Base-by-base conservation (phyloP, 2,113 vertebrate genomes). In the Ochotona princeps region DNA sequence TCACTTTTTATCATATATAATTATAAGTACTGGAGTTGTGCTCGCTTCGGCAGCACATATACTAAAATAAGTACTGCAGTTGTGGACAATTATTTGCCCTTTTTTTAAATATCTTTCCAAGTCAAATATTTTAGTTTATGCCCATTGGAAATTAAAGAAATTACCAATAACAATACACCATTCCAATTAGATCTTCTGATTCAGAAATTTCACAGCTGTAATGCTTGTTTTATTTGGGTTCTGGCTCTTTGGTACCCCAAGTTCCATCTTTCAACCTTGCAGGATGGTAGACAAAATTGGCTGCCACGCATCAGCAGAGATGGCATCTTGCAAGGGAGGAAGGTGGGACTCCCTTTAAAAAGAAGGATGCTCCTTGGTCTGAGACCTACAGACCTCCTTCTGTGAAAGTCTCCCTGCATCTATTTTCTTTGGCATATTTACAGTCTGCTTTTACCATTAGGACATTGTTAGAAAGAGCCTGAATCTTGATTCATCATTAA, bases 51-150 rank as follows among this genome's bases (percentile, higher is more conserved):
- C n/a, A n/a, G n/a, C n/a, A n/a, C n/a, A n/a, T n/a, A n/a, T n/a
- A n/a, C n/a, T n/a, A n/a, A n/a, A n/a, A 38, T 84, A 81, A 66
- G n/a, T 47, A 32, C 38, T 28, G 8, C 0, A 4, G 69, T 87
- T 93, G 38, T 44, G 38, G 38, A 44, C 38, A 81, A 72, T 57
- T 57, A 74, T 30, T 67, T 82, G 26, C 38, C 57, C 73, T 72
- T 28, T 67, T 67, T 90, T 92, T 86, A 69, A 57, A 21, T 69
- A 26, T 76, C 72, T 95, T 81, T 81, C 14, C 21, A 66, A 8
- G 66, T 92, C n/a, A 57, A 51, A 57, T 93, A 86, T 65, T 51
- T 89, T 86, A 79, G 73, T 83, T 54, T n/a, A 83, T 95, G 35
- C 69, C 57, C 83, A 85, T 38, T 89, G 30, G 21, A 74, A 23